These are phyloP conservation scores for Channallabes apus DNA, from an alignment of 2,797 vertebrate genomes.

Conservation along the genomic window DNA sequence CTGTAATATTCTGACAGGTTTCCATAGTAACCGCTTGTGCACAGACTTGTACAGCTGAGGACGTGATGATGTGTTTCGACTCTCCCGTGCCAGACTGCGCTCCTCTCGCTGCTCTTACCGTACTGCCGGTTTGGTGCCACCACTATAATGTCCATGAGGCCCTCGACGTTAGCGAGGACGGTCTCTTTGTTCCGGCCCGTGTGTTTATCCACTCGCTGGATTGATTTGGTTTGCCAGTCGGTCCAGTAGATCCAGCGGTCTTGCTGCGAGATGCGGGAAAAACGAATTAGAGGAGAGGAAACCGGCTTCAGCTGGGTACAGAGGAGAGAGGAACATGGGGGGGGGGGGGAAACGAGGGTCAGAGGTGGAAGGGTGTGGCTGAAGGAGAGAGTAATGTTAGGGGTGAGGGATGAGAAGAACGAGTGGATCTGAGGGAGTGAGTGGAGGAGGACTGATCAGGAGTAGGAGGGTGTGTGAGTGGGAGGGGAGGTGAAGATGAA, in stretches of 20 bases:
- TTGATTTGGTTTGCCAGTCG: conserved; percentile 99
- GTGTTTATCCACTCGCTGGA: conserved; percentile 97
- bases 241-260: conserved; percentile 99
- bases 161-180: conserved; percentile 92
- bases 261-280: conserved; percentile 89
- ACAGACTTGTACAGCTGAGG: too few relatives aligned
- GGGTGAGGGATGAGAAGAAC: conserved; percentile 49
- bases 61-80: background rate
- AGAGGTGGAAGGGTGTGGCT: conserved; percentile 53
- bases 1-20: too few relatives aligned
- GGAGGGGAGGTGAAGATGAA: conserved; percentile 3
- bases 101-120: conserved; percentile 71
- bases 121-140: conserved; percentile 92
- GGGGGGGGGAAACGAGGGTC: conserved; percentile 70
- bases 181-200: conserved; percentile 95
- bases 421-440: conserved; percentile 52
- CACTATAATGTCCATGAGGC: conserved; percentile 98
- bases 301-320: conserved; percentile 75
- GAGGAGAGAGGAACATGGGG: conserved; percentile 33
- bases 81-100: background rate
- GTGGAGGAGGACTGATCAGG: conserved; percentile 47
- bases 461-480: conserved; percentile 47
- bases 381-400: conserved; percentile 57
- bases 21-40: too few relatives aligned
- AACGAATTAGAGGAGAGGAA: conserved; percentile 80